A percentile compares a stretch with the other conserved stretches of the same genome.
These are phyloP conservation scores for Nemapogon koenigi DNA, from an alignment of 2,888 invertebrate genomes.

Conservation along the genomic window DNA sequence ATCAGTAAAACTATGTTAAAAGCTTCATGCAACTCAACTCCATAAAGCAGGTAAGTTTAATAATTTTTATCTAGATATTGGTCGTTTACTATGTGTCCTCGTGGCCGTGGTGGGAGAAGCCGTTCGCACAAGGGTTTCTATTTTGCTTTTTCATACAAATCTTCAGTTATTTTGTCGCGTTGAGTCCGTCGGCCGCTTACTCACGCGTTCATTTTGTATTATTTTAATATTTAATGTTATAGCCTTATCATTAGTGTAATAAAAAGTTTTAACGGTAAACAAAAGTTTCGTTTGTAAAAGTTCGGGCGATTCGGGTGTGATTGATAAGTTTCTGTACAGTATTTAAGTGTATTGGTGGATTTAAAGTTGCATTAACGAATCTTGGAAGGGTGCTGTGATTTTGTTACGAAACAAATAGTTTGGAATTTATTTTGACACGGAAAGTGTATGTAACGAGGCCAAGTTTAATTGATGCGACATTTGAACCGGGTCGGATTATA, in stretches of 20 bases:
- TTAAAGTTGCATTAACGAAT: no score
- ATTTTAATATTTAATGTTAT: constrained; percentile 20
- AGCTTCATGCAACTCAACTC: no score
- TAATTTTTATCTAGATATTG: neutral
- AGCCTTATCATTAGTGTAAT: neutral
- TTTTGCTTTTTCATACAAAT: constrained; percentile 54
- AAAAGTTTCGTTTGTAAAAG: neutral
- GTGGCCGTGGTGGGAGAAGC: constrained; percentile 46
- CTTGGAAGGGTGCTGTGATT: no score
- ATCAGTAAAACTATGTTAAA: no score
- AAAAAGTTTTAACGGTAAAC: no score
- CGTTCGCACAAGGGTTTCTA: constrained; percentile 56
- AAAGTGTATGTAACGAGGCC: no score
- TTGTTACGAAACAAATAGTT: no score
- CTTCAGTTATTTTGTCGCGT: constrained; percentile 55
- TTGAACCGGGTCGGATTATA: neutral
- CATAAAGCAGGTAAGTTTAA: no score
- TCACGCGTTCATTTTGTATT: constrained; percentile 46
- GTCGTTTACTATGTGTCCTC: constrained; percentile 50
- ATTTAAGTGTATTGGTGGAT: no score
- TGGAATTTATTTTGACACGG: no score
- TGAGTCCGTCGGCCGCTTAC: constrained; percentile 34
- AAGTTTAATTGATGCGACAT: neutral
- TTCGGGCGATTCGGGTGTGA: neutral
- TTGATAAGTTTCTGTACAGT: no score